Conservation (phyloP, 2,888 invertebrate species). For the Andrena fulva region DNA sequence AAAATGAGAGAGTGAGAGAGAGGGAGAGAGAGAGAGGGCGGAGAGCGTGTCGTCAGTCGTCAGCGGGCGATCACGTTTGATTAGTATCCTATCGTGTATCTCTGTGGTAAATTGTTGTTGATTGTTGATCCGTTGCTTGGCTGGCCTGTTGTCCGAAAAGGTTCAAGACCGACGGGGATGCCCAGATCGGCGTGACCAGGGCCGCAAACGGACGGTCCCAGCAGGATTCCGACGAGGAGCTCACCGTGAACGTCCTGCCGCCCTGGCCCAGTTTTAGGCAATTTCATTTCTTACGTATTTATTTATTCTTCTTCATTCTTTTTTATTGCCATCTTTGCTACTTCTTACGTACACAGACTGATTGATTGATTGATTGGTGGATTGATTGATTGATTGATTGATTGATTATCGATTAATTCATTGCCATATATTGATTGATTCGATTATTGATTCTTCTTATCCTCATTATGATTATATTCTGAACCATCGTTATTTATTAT, state of each 20-base stretch:
- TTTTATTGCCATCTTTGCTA: slow-evolving; percentile 74
- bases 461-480: slow-evolving; percentile 60
- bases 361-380: slow-evolving; percentile 59
- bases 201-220: slow-evolving; percentile 79
- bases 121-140: slow-evolving; percentile 84
- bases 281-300: slow-evolving; percentile 85
- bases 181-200: slow-evolving; percentile 81
- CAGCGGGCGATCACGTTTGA: slow-evolving; percentile 47
- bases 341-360: slow-evolving; percentile 73
- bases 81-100: slow-evolving; percentile 48
- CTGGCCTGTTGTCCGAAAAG: slow-evolving; percentile 83
- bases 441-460: slow-evolving; percentile 60
- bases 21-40: slow-evolving; percentile 3
- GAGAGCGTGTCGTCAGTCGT: slow-evolving; percentile 21
- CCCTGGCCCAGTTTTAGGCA: slow-evolving; percentile 85
- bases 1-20: slow-evolving; percentile 2
- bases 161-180: slow-evolving; percentile 84
- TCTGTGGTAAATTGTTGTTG: slow-evolving; percentile 75
- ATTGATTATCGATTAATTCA: slow-evolving; percentile 59
- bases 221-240: slow-evolving; percentile 84
- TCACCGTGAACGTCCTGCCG: slow-evolving; percentile 84
- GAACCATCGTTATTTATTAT: slow-evolving; percentile 66
- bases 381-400: slow-evolving; percentile 55
- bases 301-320: slow-evolving; percentile 80
- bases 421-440: slow-evolving; percentile 58